These are phyloP conservation scores for Chironomus striatipennis DNA, from an alignment of 1,140 invertebrate genomes.

Conservation along the genomic window DNA sequence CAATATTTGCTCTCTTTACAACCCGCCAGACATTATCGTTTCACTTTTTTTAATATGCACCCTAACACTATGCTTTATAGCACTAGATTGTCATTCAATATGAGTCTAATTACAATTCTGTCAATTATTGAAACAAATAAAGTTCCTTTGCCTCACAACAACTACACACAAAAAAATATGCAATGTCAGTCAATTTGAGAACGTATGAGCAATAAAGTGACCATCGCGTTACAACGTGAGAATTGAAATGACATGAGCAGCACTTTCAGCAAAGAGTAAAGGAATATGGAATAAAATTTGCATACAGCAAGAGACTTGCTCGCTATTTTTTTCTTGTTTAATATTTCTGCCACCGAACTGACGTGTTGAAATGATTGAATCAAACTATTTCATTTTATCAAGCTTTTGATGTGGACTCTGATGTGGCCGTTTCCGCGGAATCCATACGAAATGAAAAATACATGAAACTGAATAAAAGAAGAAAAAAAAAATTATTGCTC, in stretches of 20 bases:
- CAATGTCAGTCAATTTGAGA: background rate
- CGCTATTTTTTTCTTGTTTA: too few relatives aligned
- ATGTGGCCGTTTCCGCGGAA: slow-evolving; percentile 4
- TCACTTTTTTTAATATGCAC: background rate
- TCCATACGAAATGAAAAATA: slow-evolving; percentile 14
- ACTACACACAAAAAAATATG: background rate
- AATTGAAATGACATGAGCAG: background rate
- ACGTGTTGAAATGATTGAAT: slow-evolving; percentile 21
- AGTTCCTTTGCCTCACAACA: background rate
- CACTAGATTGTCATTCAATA: background rate
- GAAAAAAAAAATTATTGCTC: background rate
- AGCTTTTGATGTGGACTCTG: background rate
- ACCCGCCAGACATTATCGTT: background rate
- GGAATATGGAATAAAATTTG: background rate
- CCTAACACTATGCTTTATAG: background rate
- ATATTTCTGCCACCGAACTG: background rate
- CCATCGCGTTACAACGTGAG: slow-evolving; percentile 2
- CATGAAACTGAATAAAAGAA: slow-evolving; percentile 1
- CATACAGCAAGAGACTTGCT: background rate
- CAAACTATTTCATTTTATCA: slow-evolving; percentile 23
- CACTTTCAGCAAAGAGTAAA: background rate
- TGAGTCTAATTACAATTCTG: background rate
- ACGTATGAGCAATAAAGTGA: background rate
- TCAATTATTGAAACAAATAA: background rate
- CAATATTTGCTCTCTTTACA: background rate